phyloP scores from a whole-genome alignment of 2,888 invertebrate genomes.

The Philereme transversata region DNA sequence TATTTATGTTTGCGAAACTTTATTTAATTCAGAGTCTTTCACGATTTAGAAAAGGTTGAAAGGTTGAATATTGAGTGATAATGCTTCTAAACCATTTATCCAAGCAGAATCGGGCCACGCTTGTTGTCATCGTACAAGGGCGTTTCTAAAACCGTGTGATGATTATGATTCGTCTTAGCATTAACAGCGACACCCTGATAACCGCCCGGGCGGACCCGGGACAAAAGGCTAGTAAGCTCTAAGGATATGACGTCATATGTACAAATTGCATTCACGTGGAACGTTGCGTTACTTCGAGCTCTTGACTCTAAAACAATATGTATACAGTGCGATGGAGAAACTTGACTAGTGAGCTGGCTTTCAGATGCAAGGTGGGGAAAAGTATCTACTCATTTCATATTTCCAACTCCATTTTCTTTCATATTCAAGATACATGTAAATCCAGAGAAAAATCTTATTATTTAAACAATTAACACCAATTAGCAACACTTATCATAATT shows the following conservation, averaged over 20 bases:
- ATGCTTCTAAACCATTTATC: conserved; percentile 9
- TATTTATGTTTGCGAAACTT: background rate
- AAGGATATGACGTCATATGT: conserved; percentile 82
- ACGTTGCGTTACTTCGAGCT: conserved; percentile 49
- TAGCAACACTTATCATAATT: conserved; percentile 26
- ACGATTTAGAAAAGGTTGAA: conserved; percentile 13
- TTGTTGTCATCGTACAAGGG: conserved; percentile 32
- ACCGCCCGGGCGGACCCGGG: conserved; percentile 78
- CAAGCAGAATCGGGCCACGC: conserved; percentile 24
- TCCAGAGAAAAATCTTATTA: conserved; percentile 17
- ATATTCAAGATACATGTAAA: conserved; percentile 10
- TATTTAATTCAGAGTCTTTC: background rate
- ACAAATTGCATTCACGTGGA: conserved; percentile 59
- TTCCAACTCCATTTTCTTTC: conserved; percentile 2
- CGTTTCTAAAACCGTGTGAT: conserved; percentile 61
- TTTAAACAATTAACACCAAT: conserved; percentile 26
- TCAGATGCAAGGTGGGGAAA: conserved; percentile 17
- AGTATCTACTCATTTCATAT: background rate
- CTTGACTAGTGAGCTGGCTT: background rate
- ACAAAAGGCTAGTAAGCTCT: conserved; percentile 83
- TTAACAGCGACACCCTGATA: conserved; percentile 83
- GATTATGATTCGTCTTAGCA: conserved; percentile 77
- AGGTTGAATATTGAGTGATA: conserved; percentile 21
- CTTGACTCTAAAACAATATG: conserved; percentile 23
- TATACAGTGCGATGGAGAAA: conserved; percentile 3